phyloP scores from a whole-genome alignment of 2,888 invertebrate species.

The Phoronis australis region DNA sequence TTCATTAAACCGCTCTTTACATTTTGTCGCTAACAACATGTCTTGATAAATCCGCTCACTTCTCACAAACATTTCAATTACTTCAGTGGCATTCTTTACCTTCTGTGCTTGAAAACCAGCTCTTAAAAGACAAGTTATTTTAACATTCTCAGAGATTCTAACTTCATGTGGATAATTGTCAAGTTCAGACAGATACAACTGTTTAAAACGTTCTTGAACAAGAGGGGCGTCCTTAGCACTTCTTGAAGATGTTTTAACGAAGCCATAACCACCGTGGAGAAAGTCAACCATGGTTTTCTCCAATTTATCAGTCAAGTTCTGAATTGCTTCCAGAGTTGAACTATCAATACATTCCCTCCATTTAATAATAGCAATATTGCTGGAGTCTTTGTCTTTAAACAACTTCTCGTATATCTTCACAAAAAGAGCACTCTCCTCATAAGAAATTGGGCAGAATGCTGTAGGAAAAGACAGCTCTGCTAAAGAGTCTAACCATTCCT shows the following conservation, averaged over 20 bases:
- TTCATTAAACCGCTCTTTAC: constrained; percentile 24
- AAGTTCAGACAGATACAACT: constrained; percentile 21
- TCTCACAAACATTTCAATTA: constrained; percentile 29
- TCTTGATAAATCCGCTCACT: constrained; percentile 40
- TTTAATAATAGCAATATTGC: constrained; percentile 10
- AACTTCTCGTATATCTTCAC: constrained; percentile 26
- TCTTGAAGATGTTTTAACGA: constrained; percentile 36
- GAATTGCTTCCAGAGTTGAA: constrained; percentile 15
- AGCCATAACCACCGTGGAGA: constrained; percentile 21
- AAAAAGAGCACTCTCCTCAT: constrained; percentile 26
- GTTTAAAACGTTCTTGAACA: constrained; percentile 22
- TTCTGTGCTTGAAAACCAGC: constrained; percentile 28
- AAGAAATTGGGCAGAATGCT: constrained; percentile 21
- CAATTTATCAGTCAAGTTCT: constrained; percentile 16
- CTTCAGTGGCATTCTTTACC: constrained; percentile 23
- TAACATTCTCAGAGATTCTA: constrained; percentile 23
- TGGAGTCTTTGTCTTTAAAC: constrained; percentile 15
- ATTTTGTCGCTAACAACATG: constrained; percentile 28
- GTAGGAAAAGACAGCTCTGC: constrained; percentile 28
- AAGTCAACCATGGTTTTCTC: constrained; percentile 19
- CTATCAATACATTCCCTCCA: constrained; percentile 16
- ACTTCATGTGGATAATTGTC: constrained; percentile 10
- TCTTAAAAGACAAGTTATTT: constrained; percentile 29
- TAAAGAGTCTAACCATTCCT: constrained; percentile 28
- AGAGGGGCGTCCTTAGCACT: constrained; percentile 39